phyloP scores from a whole-genome alignment of 2,797 vertebrate species.

The Arnoldichthys spilopterus region DNA sequence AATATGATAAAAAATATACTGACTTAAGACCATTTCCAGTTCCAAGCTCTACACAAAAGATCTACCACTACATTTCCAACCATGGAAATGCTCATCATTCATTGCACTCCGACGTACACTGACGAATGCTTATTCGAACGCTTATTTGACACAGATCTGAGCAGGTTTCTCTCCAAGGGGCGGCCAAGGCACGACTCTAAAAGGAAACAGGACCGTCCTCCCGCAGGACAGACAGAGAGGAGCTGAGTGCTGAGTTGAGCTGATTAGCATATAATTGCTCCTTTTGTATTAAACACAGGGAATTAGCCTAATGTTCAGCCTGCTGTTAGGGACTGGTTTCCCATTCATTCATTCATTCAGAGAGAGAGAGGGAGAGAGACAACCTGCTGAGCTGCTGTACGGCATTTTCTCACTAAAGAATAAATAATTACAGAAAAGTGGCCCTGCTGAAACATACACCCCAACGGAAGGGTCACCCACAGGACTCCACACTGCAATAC shows the following conservation, averaged over 20 bases:
- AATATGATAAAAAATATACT: too few relatives aligned
- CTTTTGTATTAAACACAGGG: constrained; percentile 81
- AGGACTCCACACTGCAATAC: neutral
- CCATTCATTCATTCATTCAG: constrained; percentile 53
- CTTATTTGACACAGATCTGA: constrained; percentile 38
- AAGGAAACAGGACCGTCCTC: constrained; percentile 57
- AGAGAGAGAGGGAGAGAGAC: constrained; percentile 40
- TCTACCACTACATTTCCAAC: neutral
- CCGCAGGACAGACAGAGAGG: constrained; percentile 71
- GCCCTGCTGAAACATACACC: neutral
- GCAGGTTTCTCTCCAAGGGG: constrained; percentile 5
- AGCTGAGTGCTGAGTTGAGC: constrained; percentile 73
- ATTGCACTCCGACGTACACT: neutral
- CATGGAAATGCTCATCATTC: neutral
- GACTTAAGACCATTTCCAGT: too few relatives aligned
- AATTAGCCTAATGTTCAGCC: constrained; percentile 68
- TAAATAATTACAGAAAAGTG: constrained; percentile 7
- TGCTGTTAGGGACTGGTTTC: constrained; percentile 65
- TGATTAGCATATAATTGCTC: constrained; percentile 86
- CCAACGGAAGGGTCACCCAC: neutral
- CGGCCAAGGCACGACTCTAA: constrained; percentile 9
- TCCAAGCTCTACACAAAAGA: too few relatives aligned
- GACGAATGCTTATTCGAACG: constrained; percentile 20
- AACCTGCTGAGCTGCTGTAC: constrained; percentile 29
- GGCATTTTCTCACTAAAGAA: constrained; percentile 6